phyloP scores from a whole-genome alignment of 2,113 vertebrate species.

The Paralichthys olivaceus region DNA sequence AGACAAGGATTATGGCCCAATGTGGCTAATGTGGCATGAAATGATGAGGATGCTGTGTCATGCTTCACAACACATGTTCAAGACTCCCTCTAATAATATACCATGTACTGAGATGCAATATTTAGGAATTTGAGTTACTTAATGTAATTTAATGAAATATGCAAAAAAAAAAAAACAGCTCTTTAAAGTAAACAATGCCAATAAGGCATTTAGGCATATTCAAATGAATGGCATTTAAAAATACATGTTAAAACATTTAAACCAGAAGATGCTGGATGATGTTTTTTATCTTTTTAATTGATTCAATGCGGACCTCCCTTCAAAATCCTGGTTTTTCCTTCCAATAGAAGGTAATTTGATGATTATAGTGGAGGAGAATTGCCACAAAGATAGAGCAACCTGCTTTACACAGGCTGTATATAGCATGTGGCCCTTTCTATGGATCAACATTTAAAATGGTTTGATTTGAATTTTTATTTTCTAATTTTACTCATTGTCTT shows the following conservation, averaged over 20 bases:
- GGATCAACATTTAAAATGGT: not conserved
- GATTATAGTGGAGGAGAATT: not conserved
- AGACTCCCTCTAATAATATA: not conserved
- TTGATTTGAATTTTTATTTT: not conserved
- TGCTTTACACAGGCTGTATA: not conserved
- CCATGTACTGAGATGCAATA: not conserved
- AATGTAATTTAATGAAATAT: constrained; percentile 1
- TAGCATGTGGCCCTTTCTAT: not conserved
- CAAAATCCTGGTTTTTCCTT: not conserved
- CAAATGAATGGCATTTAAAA: not conserved
- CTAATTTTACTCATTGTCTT: not conserved
- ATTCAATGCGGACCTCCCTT: not conserved
- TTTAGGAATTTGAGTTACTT: not conserved
- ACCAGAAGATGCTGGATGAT: not conserved
- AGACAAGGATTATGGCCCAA: not conserved
- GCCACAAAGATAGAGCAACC: not conserved
- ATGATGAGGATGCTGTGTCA: constrained; percentile 5
- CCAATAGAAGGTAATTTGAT: not conserved
- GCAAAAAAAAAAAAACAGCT: not conserved
- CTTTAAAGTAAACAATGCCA: not conserved
- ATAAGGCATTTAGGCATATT: not conserved
- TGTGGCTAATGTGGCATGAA: constrained; percentile 25
- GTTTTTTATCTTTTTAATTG: not conserved
- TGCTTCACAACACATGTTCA: not conserved
- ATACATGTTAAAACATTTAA: not conserved